Conservation (phyloP, 2,888 invertebrate species). For the Athripsodes cinereus region DNA sequence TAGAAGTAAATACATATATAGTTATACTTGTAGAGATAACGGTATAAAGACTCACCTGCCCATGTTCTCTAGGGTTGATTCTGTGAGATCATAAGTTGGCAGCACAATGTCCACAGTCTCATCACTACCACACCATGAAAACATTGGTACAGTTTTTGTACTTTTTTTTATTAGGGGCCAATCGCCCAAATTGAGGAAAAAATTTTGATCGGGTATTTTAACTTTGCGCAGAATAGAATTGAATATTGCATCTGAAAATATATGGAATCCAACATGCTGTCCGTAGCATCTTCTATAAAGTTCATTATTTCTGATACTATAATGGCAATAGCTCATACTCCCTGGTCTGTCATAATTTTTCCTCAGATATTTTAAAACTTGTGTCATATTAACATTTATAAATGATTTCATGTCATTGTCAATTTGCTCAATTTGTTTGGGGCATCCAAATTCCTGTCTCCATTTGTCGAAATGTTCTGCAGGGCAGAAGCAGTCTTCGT, state of each 20-base stretch:
- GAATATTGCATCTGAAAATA: conserved; percentile 87
- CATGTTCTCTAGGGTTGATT: conserved; percentile 89
- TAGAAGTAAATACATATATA: too few species aligned
- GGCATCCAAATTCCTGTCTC: conserved; percentile 62
- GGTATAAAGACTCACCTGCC: conserved; percentile 80
- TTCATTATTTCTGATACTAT: conserved; percentile 75
- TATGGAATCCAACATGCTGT: conserved; percentile 91
- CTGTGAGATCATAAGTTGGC: conserved; percentile 93
- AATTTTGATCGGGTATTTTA: conserved; percentile 76
- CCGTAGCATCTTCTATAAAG: conserved; percentile 87
- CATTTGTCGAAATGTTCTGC: conserved; percentile 55
- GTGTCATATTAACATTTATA: conserved; percentile 62
- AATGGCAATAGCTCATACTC: conserved; percentile 85
- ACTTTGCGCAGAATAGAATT: conserved; percentile 77
- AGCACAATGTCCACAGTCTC: conserved; percentile 82
- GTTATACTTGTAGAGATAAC: too few species aligned
- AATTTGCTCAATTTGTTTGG: conserved; percentile 61
- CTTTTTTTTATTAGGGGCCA: conserved; percentile 76
- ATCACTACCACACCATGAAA: conserved; percentile 94
- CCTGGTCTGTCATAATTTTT: conserved; percentile 70
- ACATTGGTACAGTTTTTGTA: conserved; percentile 65
- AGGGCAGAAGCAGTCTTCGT: conserved; percentile 85
- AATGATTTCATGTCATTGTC: conserved; percentile 64
- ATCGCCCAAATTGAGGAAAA: conserved; percentile 90
- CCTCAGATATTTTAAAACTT: conserved; percentile 57